Base-by-base conservation (phyloP, 2,113 vertebrate genomes). In the Syngnathoides biaculeatus region DNA sequence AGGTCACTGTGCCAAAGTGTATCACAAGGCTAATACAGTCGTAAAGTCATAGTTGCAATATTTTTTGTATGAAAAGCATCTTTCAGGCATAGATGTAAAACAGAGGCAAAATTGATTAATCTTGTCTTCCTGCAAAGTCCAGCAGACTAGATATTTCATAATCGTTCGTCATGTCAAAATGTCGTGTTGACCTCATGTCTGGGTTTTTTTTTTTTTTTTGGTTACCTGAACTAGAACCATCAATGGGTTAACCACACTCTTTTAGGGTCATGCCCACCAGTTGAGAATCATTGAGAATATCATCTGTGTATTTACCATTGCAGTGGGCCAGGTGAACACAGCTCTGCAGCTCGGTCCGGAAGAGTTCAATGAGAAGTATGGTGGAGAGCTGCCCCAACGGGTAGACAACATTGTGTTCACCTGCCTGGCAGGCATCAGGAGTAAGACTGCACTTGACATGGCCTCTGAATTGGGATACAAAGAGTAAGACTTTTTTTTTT, bases 341-440 rank as follows among this genome's bases (percentile, higher is more conserved):
- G 95, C 95, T 53, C 88, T 98, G 24, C 93, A 95, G 65, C 92
- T 98, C 89, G 80, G 72, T 27, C 85, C 94, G 1, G 69, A 38
- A 0, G 92, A 94, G 9, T 98, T 98, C 84, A 84, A 88, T 82
- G 90, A 95, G 65, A 94, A 88, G 73, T 98, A 95, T 59, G 87
- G 90, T 0, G 86, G 90, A 66, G 89, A 90, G 55, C 93, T 94
- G 90, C 96, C 96, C 0, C 87, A 87, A 68, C 91, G 87, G 74
- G 90, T 88, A 0, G 94, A 94, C 65, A 90, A 76, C 38, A 52
- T 98, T 14, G 90, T 98, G 45, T 98, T 99, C 81, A 93, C 91
- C 48, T 99, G 96, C 84, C 84, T 94, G 79, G 92, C 92, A 13
- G 95, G 97, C 72, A 72, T 93, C 40, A 91, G 96, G 81, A 98